Percentiles rank a stretch among this genome's conserved stretches.
phyloP scores from a whole-genome alignment of 2,113 vertebrate species.

The Parus major region DNA sequence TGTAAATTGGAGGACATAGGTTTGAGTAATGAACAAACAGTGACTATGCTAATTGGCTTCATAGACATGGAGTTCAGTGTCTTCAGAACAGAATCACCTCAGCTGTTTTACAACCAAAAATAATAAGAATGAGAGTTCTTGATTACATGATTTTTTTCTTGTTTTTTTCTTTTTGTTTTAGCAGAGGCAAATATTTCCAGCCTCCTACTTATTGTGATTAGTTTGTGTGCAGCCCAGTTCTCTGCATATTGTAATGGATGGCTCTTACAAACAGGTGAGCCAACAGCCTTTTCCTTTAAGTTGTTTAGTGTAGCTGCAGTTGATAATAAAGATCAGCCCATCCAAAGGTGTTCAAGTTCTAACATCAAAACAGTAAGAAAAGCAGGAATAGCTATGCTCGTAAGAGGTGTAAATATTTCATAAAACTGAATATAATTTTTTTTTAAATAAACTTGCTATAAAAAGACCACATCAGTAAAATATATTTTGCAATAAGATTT shows the following conservation, averaged over 20 bases:
- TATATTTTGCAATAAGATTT: conserved; percentile 1
- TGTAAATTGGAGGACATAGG: conserved; percentile 22
- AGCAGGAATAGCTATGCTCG: background rate
- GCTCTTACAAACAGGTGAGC: background rate
- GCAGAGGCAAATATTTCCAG: background rate
- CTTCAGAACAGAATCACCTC: background rate
- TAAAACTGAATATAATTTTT: conserved; percentile 34
- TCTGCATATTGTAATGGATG: background rate
- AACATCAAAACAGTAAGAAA: conserved; percentile 3
- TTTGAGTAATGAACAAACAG: conserved; percentile 47
- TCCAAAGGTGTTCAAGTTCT: background rate
- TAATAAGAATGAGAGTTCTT: background rate
- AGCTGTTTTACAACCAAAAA: background rate
- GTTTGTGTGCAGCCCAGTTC: background rate
- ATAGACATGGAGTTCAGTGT: background rate
- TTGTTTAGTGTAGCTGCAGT: background rate
- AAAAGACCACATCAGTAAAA: background rate
- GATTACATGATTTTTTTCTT: background rate
- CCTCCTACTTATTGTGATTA: background rate
- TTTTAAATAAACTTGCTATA: conserved; percentile 29
- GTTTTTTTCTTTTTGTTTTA: background rate
- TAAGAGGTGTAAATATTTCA: conserved; percentile 24
- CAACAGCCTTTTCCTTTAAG: background rate
- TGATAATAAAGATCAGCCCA: background rate
- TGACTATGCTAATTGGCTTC: conserved; percentile 27